Evolutionary conservation across 1,140 invertebrate species (phyloP).

Genomic region (Nephila pilipes): DNA sequence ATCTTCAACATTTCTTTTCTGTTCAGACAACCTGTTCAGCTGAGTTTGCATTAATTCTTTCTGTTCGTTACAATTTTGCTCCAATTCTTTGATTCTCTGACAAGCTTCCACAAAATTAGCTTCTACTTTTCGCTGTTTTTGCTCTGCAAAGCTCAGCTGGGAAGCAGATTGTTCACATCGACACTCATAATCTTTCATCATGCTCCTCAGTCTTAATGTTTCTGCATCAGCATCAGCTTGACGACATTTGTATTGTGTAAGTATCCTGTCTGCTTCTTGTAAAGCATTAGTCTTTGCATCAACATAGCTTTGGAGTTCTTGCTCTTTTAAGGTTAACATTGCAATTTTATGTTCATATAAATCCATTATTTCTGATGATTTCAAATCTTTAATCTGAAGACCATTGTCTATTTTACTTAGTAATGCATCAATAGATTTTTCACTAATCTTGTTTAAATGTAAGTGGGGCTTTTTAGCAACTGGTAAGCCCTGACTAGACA

Average conservation of each 20-base stretch:
- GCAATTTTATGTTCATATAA: slow-evolving; percentile 81
- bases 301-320: slow-evolving; percentile 81
- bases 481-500: neutral
- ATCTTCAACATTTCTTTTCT: slow-evolving; percentile 61
- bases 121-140: slow-evolving; percentile 17
- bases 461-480: slow-evolving; percentile 24
- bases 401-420: slow-evolving; percentile 72
- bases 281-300: slow-evolving; percentile 81
- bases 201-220: slow-evolving; percentile 80
- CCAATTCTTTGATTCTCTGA: slow-evolving; percentile 43
- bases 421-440: slow-evolving; percentile 47
- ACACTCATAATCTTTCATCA: slow-evolving; percentile 78
- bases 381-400: slow-evolving; percentile 80
- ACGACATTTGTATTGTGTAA: slow-evolving; percentile 80
- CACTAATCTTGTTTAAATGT: neutral
- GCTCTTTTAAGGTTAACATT: slow-evolving; percentile 80
- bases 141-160: slow-evolving; percentile 62
- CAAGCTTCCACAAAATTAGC: neutral
- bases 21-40: slow-evolving; percentile 21
- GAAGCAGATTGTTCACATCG: slow-evolving; percentile 18
- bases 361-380: slow-evolving; percentile 81
- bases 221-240: slow-evolving; percentile 81
- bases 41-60: slow-evolving; percentile 45
- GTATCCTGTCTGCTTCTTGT: slow-evolving; percentile 81
- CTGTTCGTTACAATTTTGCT: slow-evolving; percentile 51